Evolutionary conservation across 2,888 invertebrate genomes (phyloP), one percentile per base, ranked within the genome.

Genomic region (Hipparchia sbordonii): DNA sequence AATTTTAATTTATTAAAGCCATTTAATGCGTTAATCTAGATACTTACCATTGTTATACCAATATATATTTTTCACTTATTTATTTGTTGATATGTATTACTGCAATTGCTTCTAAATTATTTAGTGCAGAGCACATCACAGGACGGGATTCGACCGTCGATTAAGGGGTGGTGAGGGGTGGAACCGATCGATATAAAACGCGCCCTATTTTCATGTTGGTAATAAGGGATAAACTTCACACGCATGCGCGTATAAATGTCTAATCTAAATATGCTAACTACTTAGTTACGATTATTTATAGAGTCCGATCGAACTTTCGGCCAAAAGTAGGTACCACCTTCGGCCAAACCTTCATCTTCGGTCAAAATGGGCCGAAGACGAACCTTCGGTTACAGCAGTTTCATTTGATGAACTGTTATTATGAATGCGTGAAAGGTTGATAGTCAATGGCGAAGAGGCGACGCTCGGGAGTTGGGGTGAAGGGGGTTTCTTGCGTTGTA

Each of bases 141-240:
- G 6, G 45, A 12, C 12, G 45, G 61, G 61, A 6, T 45, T n/a
- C n/a, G 6, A 33, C 12, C 46, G 12, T n/a, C 62, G n/a, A 51
- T 13, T 8, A 23, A 10, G 48, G 63, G 13, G 48, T 7, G n/a
- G 12, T 10, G 54, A n/a, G 6, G 6, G 6, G 54, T 8, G 7
- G 6, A 52, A 52, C 33, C 65, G 33, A 65, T 65, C 54, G n/a
- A 63, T 23, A 65, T 33, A 1, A 33, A 6, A 51, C 65, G 33
- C 52, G 51, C 65, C 23, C 23, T 33, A 51, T 51, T 67, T 66
- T 61, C 12, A 71, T 61, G 54, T 71, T 71, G 61, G 61, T 12
- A 67, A 2, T 33, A 13, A 33, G 61, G 60, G 61, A 54, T 45
- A 23, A 71, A 60, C 13, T 60, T 52, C 65, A 23, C 10, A 51